Base-by-base conservation (phyloP, 2,888 invertebrate species). In the Campoplex nolae region DNA sequence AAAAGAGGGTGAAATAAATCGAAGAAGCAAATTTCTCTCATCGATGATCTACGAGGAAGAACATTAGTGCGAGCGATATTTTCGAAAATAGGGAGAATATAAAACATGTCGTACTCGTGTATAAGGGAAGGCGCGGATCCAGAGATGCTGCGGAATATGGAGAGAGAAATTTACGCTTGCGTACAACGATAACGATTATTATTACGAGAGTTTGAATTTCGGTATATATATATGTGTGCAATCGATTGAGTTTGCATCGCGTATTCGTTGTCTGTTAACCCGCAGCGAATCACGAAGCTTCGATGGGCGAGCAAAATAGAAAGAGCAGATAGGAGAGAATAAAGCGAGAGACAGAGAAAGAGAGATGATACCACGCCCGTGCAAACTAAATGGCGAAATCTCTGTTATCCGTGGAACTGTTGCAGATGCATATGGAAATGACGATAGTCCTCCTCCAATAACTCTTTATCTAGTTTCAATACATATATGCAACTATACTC, bases 321-420 rank as follows among this genome's bases (percentile, higher is more conserved):
- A 73, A 45, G 28, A 62, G 38, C 38, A 3, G 6, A n/a, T 18
- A 48, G 58, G 2, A 48, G 35, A 35, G 16, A 23, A 65, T 58
- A 76, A 77, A 45, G 38, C 45, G 38, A n/a, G 70, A 23, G 73
- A 16, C 35, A 18, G 1, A 35, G 74, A 28, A 48, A 32, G 76
- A 32, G 73, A 71, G 67, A 35, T 76, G 73, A 35, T 65, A 58
- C 74, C 80, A 87, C 89, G 88, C 86, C 83, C 86, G 86, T 89
- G 83, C 85, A 87, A 88, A 88, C 87, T 85, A 86, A 89, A 89
- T 86, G 87, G 87, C 87, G 70, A 87, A 89, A 87, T 83, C 76
- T 84, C 83, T 76, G 79, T 83, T 83, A 83, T 85, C 68, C 62
- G 78, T 65, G 45, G 48, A 38, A 65, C 51, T 67, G 35, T 82